These are phyloP conservation scores for Drosophila neotestacea DNA, from an alignment of 2,888 invertebrate genomes.

Conservation along the genomic window DNA sequence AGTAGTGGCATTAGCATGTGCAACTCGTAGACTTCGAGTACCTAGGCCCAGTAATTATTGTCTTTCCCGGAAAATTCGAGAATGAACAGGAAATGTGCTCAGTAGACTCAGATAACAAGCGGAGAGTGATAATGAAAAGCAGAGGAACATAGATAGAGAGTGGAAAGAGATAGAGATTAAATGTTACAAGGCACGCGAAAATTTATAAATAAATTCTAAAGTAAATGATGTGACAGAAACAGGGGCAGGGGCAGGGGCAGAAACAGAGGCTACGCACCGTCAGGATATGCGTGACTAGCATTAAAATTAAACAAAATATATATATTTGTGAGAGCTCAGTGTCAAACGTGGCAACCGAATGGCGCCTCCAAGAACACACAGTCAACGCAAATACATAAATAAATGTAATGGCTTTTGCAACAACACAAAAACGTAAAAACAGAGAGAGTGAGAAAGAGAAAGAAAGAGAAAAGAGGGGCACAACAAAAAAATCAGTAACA, in stretches of 20 bases:
- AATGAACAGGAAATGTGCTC: conserved; percentile 39
- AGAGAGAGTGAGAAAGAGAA: background rate
- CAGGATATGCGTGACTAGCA: conserved; percentile 81
- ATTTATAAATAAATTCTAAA: conserved; percentile 65
- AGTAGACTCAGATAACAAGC: background rate
- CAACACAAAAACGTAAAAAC: conserved; percentile 19
- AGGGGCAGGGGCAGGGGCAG: background rate
- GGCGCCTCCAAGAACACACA: conserved; percentile 38
- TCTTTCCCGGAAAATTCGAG: conserved; percentile 42
- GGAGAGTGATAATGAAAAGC: background rate
- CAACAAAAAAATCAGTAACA: conserved; percentile 48
- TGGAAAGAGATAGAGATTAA: conserved; percentile 17
- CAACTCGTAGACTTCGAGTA: conserved; percentile 27
- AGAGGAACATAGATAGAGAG: conserved; percentile 1
- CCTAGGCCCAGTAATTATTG: conserved; percentile 44
- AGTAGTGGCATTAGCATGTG: conserved; percentile 26
- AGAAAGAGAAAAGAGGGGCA: background rate
- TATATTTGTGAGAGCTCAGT: conserved; percentile 51
- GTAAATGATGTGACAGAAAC: conserved; percentile 42
- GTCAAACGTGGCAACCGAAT: conserved; percentile 62
- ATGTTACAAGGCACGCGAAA: conserved; percentile 56
- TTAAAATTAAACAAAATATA: conserved; percentile 71
- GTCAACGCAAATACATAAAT: conserved; percentile 67
- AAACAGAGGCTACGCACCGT: conserved; percentile 34
- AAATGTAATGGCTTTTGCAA: conserved; percentile 69